Base-by-base conservation (phyloP, 2,888 invertebrate genomes). In the Anoncus sp. region DNA sequence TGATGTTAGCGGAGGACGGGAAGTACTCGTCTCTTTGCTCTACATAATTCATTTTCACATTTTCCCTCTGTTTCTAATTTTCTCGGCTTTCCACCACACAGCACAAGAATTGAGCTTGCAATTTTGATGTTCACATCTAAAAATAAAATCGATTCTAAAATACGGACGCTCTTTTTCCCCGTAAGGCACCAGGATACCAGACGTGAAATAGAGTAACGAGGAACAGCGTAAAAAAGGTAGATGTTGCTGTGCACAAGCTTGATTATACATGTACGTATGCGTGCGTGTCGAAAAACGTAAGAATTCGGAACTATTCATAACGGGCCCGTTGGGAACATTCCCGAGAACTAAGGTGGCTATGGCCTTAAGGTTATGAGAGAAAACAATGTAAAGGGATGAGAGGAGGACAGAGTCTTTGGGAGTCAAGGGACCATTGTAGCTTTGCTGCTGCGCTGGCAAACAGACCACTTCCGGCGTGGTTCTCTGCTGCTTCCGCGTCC, bases 381-480 rank as follows among this genome's bases (percentile, higher is more conserved):
- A 38, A 47, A 62, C 53, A 35, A 55, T 24, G 31, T 10, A 14
- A 40, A 20, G 49, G 40, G 40, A 14, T 18, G 40, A 66, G 38
- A 67, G 31, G 72, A 63, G 67, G 24, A 72, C 35, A 40, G 69
- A 40, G 69, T 51, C 47, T 40, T 69, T 18, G 49, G 57, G 73
- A 73, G 57, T 57, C 24, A 16, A 27, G 69, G 47, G 49, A 43
- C 51, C 53, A 59, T 65, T 45, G 72, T 51, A 62, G 77, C 73
- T 73, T 72, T 53, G 76, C 53, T 66, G 81, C 74, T 76, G 78
- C 82, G 75, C 81, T 82, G 80, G 86, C 86, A 87, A 89, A 88
- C 86, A 86, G 87, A 84, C 83, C 83, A 84, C 85, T 85, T 89
- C 87, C 89, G 85, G 83, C 66, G 84, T 83, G 85, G 84, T 83